Conservation (phyloP, 2,113 vertebrate species). For the Rhipidura dahli region DNA sequence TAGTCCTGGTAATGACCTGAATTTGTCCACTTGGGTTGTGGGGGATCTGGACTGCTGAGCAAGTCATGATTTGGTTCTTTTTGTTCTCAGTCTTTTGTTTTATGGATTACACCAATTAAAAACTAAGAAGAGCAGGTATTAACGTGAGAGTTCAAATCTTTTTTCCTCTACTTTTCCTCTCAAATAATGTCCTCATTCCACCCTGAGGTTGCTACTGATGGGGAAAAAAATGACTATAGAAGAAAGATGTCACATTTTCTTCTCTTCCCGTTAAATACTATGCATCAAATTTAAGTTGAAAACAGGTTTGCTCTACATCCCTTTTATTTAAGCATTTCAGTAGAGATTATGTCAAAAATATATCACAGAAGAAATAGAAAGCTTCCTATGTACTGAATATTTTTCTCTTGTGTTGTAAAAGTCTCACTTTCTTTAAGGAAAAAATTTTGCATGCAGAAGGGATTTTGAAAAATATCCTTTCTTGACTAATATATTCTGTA, state of each 20-base stretch:
- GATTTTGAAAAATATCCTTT: not conserved
- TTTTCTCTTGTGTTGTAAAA: not conserved
- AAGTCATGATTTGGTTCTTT: not conserved
- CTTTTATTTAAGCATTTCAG: not conserved
- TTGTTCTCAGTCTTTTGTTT: not conserved
- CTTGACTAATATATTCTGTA: not conserved
- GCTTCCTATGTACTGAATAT: not conserved
- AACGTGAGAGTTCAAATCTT: not conserved
- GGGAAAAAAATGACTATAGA: not conserved
- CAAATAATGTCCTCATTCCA: not conserved
- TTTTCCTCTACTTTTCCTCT: not conserved
- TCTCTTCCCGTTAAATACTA: not conserved
- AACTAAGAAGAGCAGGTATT: not conserved
- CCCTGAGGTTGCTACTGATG: not conserved
- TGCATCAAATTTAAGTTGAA: not conserved
- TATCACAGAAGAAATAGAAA: not conserved
- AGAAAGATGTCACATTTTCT: not conserved
- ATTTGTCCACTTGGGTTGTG: not conserved
- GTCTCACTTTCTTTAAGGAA: not conserved
- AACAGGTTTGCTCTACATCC: not conserved
- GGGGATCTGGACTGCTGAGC: not conserved
- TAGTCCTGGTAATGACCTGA: accelerated
- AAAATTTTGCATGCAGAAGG: not conserved
- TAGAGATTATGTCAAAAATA: slow-evolving; percentile 1
- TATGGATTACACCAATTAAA: not conserved